Evolutionary conservation across 2,797 vertebrate species (phyloP), one percentile per base, ranked within the genome.

Genomic region (Halcyon leucocephala): DNA sequence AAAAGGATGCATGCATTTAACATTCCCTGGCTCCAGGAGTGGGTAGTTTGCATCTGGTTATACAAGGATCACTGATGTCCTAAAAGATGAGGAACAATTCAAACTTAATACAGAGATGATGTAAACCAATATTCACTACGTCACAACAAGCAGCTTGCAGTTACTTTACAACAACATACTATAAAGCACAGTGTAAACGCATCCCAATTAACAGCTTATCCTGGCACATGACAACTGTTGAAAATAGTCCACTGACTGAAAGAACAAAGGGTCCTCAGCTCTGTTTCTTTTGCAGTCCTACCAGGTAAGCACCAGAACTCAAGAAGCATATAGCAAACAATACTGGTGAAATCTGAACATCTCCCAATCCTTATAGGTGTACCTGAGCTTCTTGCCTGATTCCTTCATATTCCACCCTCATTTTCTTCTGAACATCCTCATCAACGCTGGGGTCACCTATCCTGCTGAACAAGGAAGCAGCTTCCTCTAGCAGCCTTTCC

Each of bases 401-500:
- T 2, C 97, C 92, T 8, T 97, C 96, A 54, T 99, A 99, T 57
- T 98, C 98, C 7, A 98, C 97, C 89, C 98, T 98, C 98, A 99
- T 98, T 54, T 81, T 97, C 90, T 98, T 97, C 97, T 98, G 99
- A 35, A 97, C 97, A 4, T 98, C 93, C 8, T 98, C 97, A 37
- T 99, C 98, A 90, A 99, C 98, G 0, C 99, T 99, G 89, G 99
- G 97, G 96, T 99, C 99, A 82, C 98, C 98, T 12, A 99, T 99
- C 82, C 99, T 98, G 96, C 97, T 98, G 97, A 99, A 98, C 41
- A 99, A 97, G 0, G 98, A 97, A 7, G 97, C 96, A 0, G 99
- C 99, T 97, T 99, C 99, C 41, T 99, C 99, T 94, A 99, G 96
- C 58, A 99, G 98, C 91, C 99, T 98, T 96, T 99, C 98, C 97